Conservation (phyloP, 2,113 vertebrate genomes). For the Myotis brandtii region DNA sequence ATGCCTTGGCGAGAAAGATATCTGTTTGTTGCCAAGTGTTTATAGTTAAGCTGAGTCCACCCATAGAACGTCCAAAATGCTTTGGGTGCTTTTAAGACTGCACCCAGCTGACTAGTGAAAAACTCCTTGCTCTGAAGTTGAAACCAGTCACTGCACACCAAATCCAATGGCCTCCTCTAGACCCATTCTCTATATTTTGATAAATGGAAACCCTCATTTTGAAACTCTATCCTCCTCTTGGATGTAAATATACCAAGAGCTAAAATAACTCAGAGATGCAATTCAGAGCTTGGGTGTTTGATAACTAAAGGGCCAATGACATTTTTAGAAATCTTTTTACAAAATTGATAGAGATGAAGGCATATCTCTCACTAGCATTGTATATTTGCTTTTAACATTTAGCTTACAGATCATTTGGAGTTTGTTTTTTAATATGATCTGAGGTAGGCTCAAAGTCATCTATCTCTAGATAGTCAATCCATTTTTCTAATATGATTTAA, state of each 20-base stretch:
- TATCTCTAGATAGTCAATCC: background rate
- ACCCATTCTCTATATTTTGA: background rate
- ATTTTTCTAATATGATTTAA: background rate
- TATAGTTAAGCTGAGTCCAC: background rate
- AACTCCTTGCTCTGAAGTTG: background rate
- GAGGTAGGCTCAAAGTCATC: background rate
- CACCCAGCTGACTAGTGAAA: background rate
- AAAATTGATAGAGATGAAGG: background rate
- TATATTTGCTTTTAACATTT: background rate
- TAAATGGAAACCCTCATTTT: background rate
- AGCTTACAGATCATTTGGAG: background rate
- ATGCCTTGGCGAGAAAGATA: slow-evolving; percentile 11
- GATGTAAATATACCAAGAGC: background rate
- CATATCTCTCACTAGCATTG: background rate
- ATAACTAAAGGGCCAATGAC: background rate
- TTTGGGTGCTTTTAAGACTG: background rate
- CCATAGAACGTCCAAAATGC: background rate
- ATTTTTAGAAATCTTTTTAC: background rate
- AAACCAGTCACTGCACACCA: background rate
- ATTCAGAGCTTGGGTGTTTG: background rate
- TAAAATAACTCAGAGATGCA: background rate
- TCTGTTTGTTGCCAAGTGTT: background rate
- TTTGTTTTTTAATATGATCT: slow-evolving; percentile 14
- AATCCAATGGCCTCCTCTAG: background rate
- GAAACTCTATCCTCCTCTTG: background rate